Evolutionary conservation across 2,113 vertebrate species (phyloP), one percentile per base, ranked within the genome.

Genomic region (Hydrolagus affinis): DNA sequence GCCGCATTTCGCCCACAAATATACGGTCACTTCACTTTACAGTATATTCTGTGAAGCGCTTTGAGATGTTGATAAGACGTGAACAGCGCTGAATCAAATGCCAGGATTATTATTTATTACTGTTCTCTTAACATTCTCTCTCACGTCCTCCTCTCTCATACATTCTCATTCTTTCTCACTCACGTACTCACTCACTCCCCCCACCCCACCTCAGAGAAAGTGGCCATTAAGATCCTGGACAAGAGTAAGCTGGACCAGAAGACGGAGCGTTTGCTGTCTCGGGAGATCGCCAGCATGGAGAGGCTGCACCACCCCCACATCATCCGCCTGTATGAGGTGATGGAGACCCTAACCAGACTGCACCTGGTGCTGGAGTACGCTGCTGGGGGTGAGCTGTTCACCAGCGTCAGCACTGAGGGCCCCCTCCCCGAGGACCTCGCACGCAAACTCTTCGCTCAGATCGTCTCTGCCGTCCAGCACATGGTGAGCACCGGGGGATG

Each of bases 261-360:
- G 89, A 99, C 97, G 2, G 97, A 98, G 85, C 92, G 93, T 66
- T 92, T 99, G 66, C 92, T 99, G 0, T 98, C 98, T 28, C 91
- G 95, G 32, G 98, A 99, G 90, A 98, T 99, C 89, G 98, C 97
- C 69, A 98, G 95, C 93, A 98, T 99, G 98, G 97, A 99, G 89
- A 96, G 95, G 30, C 91, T 99, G 23, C 96, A 98, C 85, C 98
- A 99, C 86, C 97, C 97, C 86, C 98, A 99, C 87, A 93, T 99
- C 88, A 97, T 99, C 89, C 95, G 98, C 23, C 95, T 99, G 1
- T 99, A 99, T 4, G 98, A 99, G 93, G 98, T 98, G n/a, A 95
- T 99, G 89, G 98, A 99, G 90, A 99, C 97, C 0, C 89, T 98
- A 77, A 95, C 97, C 57, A 96, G 95, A 88, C 91, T 99, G 85